A percentile compares a stretch with the other conserved stretches of the same genome.
These are phyloP conservation scores for Myioborus melanocephalus DNA, from an alignment of 2,797 vertebrate genomes.

Conservation along the genomic window DNA sequence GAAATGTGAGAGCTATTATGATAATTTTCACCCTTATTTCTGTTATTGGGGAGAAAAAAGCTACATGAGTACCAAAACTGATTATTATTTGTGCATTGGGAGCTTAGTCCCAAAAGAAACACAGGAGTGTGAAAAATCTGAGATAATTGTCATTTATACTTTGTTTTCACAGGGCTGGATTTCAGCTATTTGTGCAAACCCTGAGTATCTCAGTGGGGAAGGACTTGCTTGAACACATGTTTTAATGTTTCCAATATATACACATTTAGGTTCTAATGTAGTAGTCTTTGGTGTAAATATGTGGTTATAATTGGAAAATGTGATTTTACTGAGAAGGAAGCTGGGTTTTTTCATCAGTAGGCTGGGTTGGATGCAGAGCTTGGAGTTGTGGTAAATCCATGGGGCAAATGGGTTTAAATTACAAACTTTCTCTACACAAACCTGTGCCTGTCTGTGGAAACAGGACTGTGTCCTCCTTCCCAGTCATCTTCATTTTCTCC, in stretches of 20 bases:
- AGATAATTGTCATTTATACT: not conserved
- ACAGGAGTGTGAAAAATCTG: not conserved
- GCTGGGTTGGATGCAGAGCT: not conserved
- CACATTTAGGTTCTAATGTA: not conserved
- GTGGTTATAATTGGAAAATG: not conserved
- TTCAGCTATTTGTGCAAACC: not conserved
- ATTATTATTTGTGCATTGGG: constrained; percentile 3
- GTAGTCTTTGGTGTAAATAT: not conserved
- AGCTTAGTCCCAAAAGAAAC: not conserved
- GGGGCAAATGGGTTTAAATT: not conserved
- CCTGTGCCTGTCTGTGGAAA: not conserved
- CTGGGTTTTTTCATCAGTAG: not conserved
- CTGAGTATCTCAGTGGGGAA: not conserved
- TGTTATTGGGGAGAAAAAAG: not conserved
- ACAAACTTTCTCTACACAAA: not conserved
- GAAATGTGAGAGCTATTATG: not conserved
- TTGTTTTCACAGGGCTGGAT: not conserved
- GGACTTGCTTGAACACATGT: not conserved
- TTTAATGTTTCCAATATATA: not conserved
- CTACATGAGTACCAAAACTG: not conserved
- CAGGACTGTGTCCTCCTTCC: not conserved
- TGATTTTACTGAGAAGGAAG: not conserved
- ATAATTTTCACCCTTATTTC: not conserved
- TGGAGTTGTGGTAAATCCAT: not conserved
- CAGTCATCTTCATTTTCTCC: not conserved